Percentiles rank a stretch among this genome's conserved stretches.
These are phyloP conservation scores for Cantharis nigra DNA, from an alignment of 2,888 invertebrate genomes.

Conservation along the genomic window DNA sequence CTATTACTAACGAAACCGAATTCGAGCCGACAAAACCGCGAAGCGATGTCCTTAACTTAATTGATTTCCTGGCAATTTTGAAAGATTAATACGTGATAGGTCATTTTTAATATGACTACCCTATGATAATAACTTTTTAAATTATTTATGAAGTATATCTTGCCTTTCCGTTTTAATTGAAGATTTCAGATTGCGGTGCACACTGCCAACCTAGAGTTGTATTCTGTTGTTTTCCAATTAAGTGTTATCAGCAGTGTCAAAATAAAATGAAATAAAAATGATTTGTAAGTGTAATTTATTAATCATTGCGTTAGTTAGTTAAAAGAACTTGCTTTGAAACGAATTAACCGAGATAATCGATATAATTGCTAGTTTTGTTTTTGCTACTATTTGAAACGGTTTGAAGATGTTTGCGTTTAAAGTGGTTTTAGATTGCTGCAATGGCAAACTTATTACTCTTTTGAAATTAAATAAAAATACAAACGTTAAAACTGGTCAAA, in stretches of 20 bases:
- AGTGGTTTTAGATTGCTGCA: neutral
- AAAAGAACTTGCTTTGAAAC: neutral
- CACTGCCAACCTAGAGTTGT: neutral
- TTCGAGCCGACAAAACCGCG: constrained; percentile 2
- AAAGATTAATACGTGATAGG: neutral
- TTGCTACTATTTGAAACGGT: no score
- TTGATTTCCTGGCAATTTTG: neutral
- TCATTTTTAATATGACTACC: neutral
- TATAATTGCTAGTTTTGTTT: no score
- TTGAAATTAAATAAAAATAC: no score
- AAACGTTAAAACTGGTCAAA: no score
- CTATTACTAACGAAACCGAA: constrained; percentile 4
- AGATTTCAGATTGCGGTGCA: neutral
- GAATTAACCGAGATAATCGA: neutral
- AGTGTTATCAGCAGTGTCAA: neutral
- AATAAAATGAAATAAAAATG: neutral
- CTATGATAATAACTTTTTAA: neutral
- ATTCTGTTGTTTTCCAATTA: neutral
- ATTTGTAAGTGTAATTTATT: neutral
- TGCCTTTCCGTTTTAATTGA: neutral
- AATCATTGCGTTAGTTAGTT: neutral
- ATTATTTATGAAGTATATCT: neutral
- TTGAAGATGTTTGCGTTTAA: no score
- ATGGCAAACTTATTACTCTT: neutral
- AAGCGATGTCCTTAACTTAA: constrained; percentile 2